phyloP scores from a whole-genome alignment of 2,113 vertebrate species.

The Ciconia maguari region DNA sequence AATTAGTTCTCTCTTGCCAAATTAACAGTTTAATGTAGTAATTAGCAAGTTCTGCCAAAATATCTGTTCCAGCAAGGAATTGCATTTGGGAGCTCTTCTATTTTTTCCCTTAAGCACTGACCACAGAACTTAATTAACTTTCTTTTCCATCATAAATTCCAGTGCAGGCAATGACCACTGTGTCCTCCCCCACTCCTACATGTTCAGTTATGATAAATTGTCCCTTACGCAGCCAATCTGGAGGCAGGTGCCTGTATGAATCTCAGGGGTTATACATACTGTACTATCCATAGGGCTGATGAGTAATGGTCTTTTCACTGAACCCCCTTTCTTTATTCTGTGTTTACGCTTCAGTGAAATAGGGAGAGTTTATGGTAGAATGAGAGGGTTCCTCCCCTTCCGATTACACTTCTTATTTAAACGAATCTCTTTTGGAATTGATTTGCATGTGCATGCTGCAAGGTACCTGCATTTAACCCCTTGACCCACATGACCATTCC shows the following conservation, averaged over 20 bases:
- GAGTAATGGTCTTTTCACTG: conserved; percentile 53
- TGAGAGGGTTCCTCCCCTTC: conserved; percentile 57
- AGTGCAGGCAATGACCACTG: conserved; percentile 56
- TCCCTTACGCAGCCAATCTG: conserved; percentile 38
- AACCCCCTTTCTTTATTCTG: conserved; percentile 11
- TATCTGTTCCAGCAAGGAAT: conserved; percentile 56
- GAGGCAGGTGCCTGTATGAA: conserved; percentile 68
- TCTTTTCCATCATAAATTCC: conserved; percentile 74
- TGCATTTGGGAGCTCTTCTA: conserved; percentile 55
- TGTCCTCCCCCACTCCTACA: conserved; percentile 61
- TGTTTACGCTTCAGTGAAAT: conserved; percentile 57
- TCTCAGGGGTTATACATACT: conserved; percentile 61
- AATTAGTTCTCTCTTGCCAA: conserved; percentile 48
- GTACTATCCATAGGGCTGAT: conserved; percentile 37
- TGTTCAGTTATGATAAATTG: conserved; percentile 72
- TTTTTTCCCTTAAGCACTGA: conserved; percentile 69
- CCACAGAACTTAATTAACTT: conserved; percentile 77
- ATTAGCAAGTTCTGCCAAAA: conserved; percentile 71
- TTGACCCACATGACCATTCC: neutral
- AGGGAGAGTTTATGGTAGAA: conserved; percentile 55
- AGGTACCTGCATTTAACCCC: neutral
- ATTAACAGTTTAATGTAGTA: conserved; percentile 52
- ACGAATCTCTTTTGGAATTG: conserved; percentile 38
- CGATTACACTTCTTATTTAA: conserved; percentile 50
- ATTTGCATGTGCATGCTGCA: conserved; percentile 14